Conservation (phyloP, 2,888 invertebrate species). For the Desoria tigrina region DNA sequence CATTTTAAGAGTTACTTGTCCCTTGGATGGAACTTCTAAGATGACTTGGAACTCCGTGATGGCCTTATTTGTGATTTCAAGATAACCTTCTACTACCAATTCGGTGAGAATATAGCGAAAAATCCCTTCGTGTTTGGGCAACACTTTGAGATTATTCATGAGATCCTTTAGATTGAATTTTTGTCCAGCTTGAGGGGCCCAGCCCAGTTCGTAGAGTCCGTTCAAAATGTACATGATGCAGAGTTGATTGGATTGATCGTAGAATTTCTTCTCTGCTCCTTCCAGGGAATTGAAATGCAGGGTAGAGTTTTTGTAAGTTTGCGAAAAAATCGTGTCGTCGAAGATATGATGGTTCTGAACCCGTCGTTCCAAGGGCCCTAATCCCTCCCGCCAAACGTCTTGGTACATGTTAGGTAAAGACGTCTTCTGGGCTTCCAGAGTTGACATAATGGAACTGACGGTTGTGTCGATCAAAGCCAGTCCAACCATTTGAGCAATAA, state of each 20-base stretch:
- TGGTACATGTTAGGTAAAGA: background rate
- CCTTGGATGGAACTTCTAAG: background rate
- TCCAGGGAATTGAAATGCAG: background rate
- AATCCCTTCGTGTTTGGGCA: background rate
- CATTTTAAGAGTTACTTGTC: background rate
- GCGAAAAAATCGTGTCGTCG: background rate
- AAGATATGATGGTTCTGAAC: background rate
- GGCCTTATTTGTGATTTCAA: background rate
- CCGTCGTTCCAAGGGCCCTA: background rate
- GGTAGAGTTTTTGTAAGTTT: background rate
- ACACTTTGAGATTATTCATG: background rate
- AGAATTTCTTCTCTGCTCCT: background rate
- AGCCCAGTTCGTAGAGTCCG: too few relatives aligned
- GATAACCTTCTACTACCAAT: background rate
- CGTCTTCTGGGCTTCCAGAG: slow-evolving; percentile 8
- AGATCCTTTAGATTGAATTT: background rate
- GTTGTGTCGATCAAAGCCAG: slow-evolving; percentile 11
- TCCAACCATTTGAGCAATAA: slow-evolving; percentile 1
- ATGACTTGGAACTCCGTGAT: background rate
- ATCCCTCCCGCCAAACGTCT: background rate
- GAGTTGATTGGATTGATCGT: background rate
- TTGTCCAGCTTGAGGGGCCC: too few relatives aligned
- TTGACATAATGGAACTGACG: background rate
- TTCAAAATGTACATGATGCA: too few relatives aligned
- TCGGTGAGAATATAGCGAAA: background rate